These are phyloP conservation scores for Umimayanthus kanabou DNA, from an alignment of 92 coral and sea anemone species.

Conservation along the genomic window DNA sequence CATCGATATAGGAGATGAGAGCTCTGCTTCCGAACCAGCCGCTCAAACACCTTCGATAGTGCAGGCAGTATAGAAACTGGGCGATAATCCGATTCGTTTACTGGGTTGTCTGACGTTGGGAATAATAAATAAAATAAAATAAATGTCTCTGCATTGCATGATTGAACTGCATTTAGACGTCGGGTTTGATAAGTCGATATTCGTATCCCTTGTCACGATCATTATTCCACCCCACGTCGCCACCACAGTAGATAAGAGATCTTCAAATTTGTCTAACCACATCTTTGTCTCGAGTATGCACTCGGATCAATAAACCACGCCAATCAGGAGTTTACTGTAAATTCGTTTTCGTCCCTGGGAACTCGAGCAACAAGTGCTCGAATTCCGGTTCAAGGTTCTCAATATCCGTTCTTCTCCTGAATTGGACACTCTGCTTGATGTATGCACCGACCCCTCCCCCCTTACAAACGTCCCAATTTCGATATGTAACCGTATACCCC, in stretches of 20 bases:
- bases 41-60: too few relatives aligned
- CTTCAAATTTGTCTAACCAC: slow-evolving; percentile 54
- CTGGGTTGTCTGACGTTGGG: too few relatives aligned
- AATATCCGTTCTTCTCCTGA: slow-evolving; percentile 42
- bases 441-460: slow-evolving; percentile 56
- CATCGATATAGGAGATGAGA: too few relatives aligned
- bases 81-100: too few relatives aligned
- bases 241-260: slow-evolving; percentile 20
- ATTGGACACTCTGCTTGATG: slow-evolving; percentile 27
- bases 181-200: slow-evolving; percentile 36
- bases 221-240: too few relatives aligned
- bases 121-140: too few relatives aligned
- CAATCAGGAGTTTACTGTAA: slow-evolving; percentile 23
- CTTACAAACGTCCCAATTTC: slow-evolving; percentile 26
- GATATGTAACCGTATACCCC: slow-evolving; percentile 27
- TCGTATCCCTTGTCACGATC: slow-evolving; percentile 29
- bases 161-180: slow-evolving; percentile 1
- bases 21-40: too few relatives aligned
- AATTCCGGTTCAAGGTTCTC: slow-evolving; percentile 34
- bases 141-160: slow-evolving; percentile 44
- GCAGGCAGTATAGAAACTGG: too few relatives aligned
- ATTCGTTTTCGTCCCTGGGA: slow-evolving; percentile 45
- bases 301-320: slow-evolving; percentile 43
- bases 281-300: slow-evolving; percentile 41
- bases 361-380: slow-evolving; percentile 20